Conservation (phyloP, 2,113 vertebrate genomes). For the Okapia johnstoni region DNA sequence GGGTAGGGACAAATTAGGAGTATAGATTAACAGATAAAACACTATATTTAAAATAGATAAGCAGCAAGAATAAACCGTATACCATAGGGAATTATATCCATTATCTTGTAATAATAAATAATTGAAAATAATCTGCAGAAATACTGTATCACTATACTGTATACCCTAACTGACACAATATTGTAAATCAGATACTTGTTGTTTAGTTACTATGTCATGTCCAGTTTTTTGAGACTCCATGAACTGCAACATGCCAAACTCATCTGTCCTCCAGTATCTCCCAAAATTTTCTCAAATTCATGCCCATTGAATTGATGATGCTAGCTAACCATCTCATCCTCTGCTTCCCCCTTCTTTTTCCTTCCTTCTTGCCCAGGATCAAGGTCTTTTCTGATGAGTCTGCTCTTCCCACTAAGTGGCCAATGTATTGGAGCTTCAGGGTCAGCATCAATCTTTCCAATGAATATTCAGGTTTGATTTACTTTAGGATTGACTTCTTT, state of each 20-base stretch:
- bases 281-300: background rate
- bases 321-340: background rate
- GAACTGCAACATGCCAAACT: background rate
- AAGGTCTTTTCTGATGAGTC: background rate
- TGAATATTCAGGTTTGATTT: background rate
- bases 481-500: background rate
- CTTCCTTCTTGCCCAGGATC: background rate
- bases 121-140: background rate
- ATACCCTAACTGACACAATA: background rate
- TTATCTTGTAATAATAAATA: background rate
- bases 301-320: background rate
- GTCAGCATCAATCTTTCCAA: background rate
- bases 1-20: background rate
- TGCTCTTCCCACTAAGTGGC: background rate
- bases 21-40: background rate
- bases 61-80: background rate
- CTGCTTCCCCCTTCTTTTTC: background rate
- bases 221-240: background rate
- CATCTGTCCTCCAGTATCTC: background rate
- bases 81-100: background rate
- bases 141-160: background rate
- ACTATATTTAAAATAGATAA: background rate
- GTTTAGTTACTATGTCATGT: background rate
- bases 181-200: background rate
- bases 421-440: background rate